Evolutionary conservation across 1,140 invertebrate genomes (phyloP), one percentile per base, ranked within the genome.

Genomic region (Zaprionus nigranus): DNA sequence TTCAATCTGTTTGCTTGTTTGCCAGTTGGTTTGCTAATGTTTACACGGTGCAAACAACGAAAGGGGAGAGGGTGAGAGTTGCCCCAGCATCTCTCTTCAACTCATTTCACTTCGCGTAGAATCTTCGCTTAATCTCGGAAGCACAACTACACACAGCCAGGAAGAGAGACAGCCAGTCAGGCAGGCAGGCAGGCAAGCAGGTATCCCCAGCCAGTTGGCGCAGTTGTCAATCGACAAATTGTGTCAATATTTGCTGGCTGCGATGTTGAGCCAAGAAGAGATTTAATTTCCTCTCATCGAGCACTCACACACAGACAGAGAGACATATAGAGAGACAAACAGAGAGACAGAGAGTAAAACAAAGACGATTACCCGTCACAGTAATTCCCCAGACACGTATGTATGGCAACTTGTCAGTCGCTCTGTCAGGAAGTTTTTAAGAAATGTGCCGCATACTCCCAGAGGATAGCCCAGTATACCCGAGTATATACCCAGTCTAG

Each of bases 1-100:
- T 87, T 87, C 83, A 87, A 87, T 87, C 83, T 88, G 83, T 87
- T 87, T 87, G 83, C 83, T 73, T 87, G 83, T 87, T 87, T 87
- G 83, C 82, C 81, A 81, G 83, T 87, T 87, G 83, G 83, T 88
- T 87, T 88, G 82, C 83, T 88, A 88, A 87, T 87, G 83, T 87
- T 87, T 88, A 86, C 83, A 88, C 83, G 83, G 84, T 78, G 84
- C 83, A 88, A 87, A 87, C 78, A 87, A 70, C 65, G 77, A 66
- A 51, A 51, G 20, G 46, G 46, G 11, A 7, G 20, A 22, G 9
- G 46, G 54, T 51, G 28, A 53, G 36, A 12, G 17, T 22, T 28
- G 38, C 17, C 64, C 38, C 59, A n/a, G n/a, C 30, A 24, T 15
- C 22, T 36, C 49, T 1, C 30, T 24, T 7, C 51, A 5, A 51